phyloP scores from a whole-genome alignment of 1,140 invertebrate species.

The Leptestheria dahalacensis region DNA sequence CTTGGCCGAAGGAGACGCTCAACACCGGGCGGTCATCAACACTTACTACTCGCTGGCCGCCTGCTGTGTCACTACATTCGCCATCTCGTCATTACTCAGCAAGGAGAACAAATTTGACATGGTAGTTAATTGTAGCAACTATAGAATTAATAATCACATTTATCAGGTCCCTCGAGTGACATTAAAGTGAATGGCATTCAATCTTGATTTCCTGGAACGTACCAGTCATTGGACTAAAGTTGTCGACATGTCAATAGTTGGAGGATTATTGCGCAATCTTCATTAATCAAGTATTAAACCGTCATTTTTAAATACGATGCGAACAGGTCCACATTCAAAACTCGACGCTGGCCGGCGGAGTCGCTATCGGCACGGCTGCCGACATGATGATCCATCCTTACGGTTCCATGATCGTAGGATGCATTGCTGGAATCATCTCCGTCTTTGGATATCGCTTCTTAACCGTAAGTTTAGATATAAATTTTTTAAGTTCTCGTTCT shows the following conservation, averaged over 20 bases:
- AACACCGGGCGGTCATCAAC: conserved; percentile 77
- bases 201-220: too few species aligned
- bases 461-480: conserved; percentile 46
- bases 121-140: conserved; percentile 32
- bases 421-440: conserved; percentile 60
- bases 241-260: too few species aligned
- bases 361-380: conserved; percentile 41
- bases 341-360: conserved; percentile 65
- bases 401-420: conserved; percentile 69
- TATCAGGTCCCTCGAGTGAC: neutral
- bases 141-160: conserved; percentile 4
- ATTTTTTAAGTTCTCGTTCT: neutral
- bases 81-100: conserved; percentile 60
- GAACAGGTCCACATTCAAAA: conserved; percentile 63
- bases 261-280: too few species aligned
- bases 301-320: neutral
- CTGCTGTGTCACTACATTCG: conserved; percentile 67
- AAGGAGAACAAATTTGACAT: conserved; percentile 69
- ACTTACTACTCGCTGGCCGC: conserved; percentile 75
- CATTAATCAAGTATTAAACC: neutral
- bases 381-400: conserved; percentile 74
- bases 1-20: conserved; percentile 48
- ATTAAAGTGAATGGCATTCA: too few species aligned
- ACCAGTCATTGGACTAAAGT: too few species aligned
- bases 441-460: conserved; percentile 71